Evolutionary conservation across 92 coral and sea anemone genomes (phyloP), one percentile per base, ranked within the genome.

Genomic region (Phenganax marumi): DNA sequence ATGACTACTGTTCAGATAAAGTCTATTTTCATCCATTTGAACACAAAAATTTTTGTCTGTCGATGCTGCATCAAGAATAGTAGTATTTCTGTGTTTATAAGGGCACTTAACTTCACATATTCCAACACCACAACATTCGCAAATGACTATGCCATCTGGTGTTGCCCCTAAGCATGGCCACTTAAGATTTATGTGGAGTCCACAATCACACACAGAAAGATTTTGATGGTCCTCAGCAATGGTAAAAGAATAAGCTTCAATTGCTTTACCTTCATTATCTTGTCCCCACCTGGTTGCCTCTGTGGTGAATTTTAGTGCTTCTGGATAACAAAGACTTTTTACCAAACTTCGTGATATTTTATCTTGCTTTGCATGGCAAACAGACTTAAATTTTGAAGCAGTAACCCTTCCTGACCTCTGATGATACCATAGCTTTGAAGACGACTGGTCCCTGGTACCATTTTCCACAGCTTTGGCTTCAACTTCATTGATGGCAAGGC

Each of bases 351-450:
- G 21, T 7, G 77, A 72, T 13, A 52, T 47, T 33, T 33, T 72
- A 12, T 72, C 53, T 12, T 10, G 54, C 11, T 72, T 18, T 7
- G 77, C 43, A 43, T 72, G 77, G 18, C 77, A 72, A 17, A 52
- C 77, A 21, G 77, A 47, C 17, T 72, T 72, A 17, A 72, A 72
- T 72, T 72, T 72, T 7, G 77, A 72, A 23, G 77, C 77, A 19
- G 77, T 72, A 18, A 72, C 43, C 43, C 77, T 72, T 18, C 77
- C 77, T 21, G 50, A 7, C 18, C 52, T 7, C 43, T 72, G 77
- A 17, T 72, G 50, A 72, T 21, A 72, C 77, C 77, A 72, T 23
- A 43, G 12, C 50, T 50, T 72, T 72, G 77, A 12, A 33, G 50
- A 23, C 43, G 77, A n/a, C n/a, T n/a, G n/a, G n/a, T n/a, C n/a